phyloP scores from a whole-genome alignment of 2,888 invertebrate genomes.

The Stegophylla sp. region DNA sequence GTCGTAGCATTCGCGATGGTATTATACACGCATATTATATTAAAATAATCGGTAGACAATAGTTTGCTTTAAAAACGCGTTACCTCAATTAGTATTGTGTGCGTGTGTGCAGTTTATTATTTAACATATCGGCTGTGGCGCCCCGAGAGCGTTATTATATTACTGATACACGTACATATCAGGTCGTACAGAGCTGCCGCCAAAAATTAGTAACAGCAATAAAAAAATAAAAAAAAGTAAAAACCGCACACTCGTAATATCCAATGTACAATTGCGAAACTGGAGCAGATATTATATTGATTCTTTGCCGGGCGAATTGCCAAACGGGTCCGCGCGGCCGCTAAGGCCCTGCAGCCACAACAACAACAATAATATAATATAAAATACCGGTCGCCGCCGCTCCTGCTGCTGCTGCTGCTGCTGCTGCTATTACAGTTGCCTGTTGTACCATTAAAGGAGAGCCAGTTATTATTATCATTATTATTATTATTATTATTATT shows the following conservation, averaged over 20 bases:
- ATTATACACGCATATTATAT: too few species aligned
- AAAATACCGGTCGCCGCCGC: conserved; percentile 19
- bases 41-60: too few species aligned
- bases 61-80: background rate
- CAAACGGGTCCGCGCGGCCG: conserved; percentile 28
- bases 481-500: conserved; percentile 38
- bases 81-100: conserved; percentile 1
- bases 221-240: conserved; percentile 41
- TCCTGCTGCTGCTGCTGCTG: background rate
- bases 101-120: background rate
- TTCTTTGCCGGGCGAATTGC: conserved; percentile 44
- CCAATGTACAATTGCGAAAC: conserved; percentile 42
- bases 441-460: conserved; percentile 34
- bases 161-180: background rate
- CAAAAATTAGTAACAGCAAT: conserved; percentile 31
- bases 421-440: background rate
- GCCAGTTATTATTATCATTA: conserved; percentile 41
- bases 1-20: too few species aligned
- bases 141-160: background rate
- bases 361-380: background rate
- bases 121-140: background rate
- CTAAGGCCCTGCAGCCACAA: conserved; percentile 31
- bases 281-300: conserved; percentile 50
- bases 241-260: conserved; percentile 14
- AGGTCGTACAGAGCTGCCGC: background rate